Base-by-base conservation (phyloP, 1,140 invertebrate species). In the Drosophila oshimai region DNA sequence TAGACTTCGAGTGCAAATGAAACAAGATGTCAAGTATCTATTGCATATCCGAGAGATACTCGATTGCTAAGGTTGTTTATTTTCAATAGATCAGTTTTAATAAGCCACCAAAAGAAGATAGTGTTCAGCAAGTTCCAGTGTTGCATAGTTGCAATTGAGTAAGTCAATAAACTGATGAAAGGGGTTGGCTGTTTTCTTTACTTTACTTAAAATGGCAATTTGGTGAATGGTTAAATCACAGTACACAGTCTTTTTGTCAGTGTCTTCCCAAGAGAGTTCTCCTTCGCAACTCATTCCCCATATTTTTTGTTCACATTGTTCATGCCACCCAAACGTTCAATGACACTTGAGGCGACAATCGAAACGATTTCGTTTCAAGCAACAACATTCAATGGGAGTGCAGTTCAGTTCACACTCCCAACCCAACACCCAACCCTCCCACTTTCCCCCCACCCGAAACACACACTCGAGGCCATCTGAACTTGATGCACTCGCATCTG, bases 401-500 rank as follows among this genome's bases (percentile, higher is more conserved):
- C 49, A 64, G 58, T 60, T 36, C 29, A 29, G 39, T 71, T 58
- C 74, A 73, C 68, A 60, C 49, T 36, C 36, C 51, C 53, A 31
- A 18, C 24, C 26, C 18, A 22, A 58, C 28, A 15, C 22, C 24
- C 45, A 44, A 34, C 7, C 46, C 26, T 6, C n/a, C n/a, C n/a
- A n/a, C n/a, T n/a, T n/a, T n/a, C n/a, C n/a, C n/a, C n/a, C n/a
- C n/a, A n/a, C 1, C 6, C 41, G n/a, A 18, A n/a, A n/a, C n/a
- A 44, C 28, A 22, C 45, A 15, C 49, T 55, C 45, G 28, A 17
- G 22, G 28, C 26, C 50, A 53, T 57, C 53, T 61, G 71, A 72
- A 79, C 68, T 61, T 68, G 71, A 80, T 86, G 80, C 75, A 87
- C 81, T 86, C 76, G 67, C 80, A 76, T 72, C 67, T 86, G 80